Evolutionary conservation across 2,113 vertebrate genomes (phyloP).

Genomic region (Dasypus novemcinctus): DNA sequence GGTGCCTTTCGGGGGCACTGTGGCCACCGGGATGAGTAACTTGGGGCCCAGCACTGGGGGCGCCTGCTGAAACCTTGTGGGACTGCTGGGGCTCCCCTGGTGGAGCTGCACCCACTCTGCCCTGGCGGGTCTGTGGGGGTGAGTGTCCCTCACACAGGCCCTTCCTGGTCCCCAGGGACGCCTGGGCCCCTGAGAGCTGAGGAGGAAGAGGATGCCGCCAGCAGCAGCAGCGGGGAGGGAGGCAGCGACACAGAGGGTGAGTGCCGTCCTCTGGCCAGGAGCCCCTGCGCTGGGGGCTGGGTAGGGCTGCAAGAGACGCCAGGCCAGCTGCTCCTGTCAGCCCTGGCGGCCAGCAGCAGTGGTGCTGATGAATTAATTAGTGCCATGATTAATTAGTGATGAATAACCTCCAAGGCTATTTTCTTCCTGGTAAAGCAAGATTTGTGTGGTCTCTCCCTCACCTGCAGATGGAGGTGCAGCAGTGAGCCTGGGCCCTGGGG

Average conservation of each 20-base stretch:
- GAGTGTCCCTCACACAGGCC: not conserved
- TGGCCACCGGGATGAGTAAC: too few species aligned
- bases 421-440: constrained; percentile 65
- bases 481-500: constrained; percentile 76
- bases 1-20: too few species aligned
- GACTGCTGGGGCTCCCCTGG: not conserved
- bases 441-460: constrained; percentile 55
- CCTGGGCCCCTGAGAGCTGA: not conserved
- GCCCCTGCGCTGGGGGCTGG: too few species aligned
- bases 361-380: constrained; percentile 76
- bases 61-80: too few species aligned
- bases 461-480: constrained; percentile 21
- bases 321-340: constrained; percentile 31
- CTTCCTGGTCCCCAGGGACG: constrained; percentile 1
- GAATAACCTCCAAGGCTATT: constrained; percentile 59
- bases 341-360: constrained; percentile 56
- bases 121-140: not conserved
- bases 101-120: not conserved
- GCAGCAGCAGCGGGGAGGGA: constrained; percentile 55
- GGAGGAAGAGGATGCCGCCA: not conserved
- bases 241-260: constrained; percentile 75
- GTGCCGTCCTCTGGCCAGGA: not conserved
- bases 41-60: too few species aligned
- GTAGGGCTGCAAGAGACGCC: too few species aligned
- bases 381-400: constrained; percentile 78